Conservation (phyloP, 2,888 invertebrate species). For the Dynastes grantii region DNA sequence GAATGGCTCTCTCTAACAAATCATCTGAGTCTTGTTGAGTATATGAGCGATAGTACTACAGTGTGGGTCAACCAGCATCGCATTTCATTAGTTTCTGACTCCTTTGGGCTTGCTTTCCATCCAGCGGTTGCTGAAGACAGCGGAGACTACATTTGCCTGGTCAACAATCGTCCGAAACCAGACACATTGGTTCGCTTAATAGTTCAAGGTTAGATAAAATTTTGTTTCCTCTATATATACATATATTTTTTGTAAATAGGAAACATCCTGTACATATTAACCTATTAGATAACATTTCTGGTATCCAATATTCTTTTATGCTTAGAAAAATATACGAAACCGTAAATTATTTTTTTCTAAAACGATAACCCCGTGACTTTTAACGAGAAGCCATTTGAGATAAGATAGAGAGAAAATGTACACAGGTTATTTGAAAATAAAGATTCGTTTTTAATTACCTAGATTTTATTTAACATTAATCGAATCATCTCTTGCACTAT, state of each 20-base stretch:
- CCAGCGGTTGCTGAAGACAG: constrained; percentile 78
- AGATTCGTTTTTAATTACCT: too few relatives aligned
- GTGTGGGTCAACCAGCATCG: constrained; percentile 73
- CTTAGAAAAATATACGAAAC: too few relatives aligned
- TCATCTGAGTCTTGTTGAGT: constrained; percentile 72
- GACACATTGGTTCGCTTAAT: constrained; percentile 78
- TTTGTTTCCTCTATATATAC: not conserved
- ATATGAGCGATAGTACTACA: constrained; percentile 72
- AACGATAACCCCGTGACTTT: too few relatives aligned
- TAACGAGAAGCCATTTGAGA: too few relatives aligned
- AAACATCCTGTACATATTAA: not conserved
- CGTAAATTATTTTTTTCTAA: too few relatives aligned
- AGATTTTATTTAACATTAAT: too few relatives aligned
- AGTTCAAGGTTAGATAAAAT: constrained; percentile 75
- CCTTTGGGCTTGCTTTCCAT: constrained; percentile 77
- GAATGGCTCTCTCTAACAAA: constrained; percentile 74
- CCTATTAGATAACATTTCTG: too few relatives aligned
- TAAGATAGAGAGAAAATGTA: too few relatives aligned
- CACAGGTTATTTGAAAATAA: too few relatives aligned
- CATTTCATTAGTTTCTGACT: constrained; percentile 75
- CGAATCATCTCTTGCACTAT: too few relatives aligned
- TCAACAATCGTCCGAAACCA: constrained; percentile 79
- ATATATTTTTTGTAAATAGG: not conserved
- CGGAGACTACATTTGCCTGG: constrained; percentile 79
- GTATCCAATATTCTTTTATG: too few relatives aligned